Conservation (phyloP, 2,113 vertebrate species). For the Lutjanus erythropterus region DNA sequence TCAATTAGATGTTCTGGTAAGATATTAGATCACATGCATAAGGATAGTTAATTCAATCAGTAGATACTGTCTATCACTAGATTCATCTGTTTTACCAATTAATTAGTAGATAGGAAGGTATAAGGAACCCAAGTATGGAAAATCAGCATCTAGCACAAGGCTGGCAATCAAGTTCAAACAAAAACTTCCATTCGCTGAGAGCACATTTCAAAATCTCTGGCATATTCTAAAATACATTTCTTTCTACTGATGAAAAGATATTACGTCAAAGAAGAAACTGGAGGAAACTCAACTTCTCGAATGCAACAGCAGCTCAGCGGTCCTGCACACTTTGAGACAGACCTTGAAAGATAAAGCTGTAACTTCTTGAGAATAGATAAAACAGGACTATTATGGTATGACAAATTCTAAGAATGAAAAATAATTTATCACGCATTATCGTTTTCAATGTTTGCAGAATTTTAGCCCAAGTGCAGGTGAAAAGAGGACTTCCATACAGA, state of each 20-base stretch:
- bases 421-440: not conserved
- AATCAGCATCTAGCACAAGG: not conserved
- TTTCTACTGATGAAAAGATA: conserved; percentile 1
- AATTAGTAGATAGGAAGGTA: too few species aligned
- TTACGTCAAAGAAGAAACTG: too few species aligned
- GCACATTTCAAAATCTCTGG: not conserved
- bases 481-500: not conserved
- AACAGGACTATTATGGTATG: not conserved
- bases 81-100: not conserved
- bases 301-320: not conserved
- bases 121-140: not conserved
- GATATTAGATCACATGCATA: conserved; percentile 8
- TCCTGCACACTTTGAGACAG: not conserved
- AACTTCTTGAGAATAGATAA: not conserved
- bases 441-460: not conserved
- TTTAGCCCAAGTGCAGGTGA: not conserved
- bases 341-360: not conserved
- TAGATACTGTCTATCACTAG: not conserved
- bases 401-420: not conserved
- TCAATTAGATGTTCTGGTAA: conserved; percentile 10
- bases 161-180: not conserved
- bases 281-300: not conserved
- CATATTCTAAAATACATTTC: conserved; percentile 18
- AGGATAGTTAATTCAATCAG: conserved; percentile 2
- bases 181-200: too few species aligned